Evolutionary conservation across 1,140 invertebrate genomes (phyloP), one percentile per base, ranked within the genome.

Genomic region (Helicorthomorpha holstii): DNA sequence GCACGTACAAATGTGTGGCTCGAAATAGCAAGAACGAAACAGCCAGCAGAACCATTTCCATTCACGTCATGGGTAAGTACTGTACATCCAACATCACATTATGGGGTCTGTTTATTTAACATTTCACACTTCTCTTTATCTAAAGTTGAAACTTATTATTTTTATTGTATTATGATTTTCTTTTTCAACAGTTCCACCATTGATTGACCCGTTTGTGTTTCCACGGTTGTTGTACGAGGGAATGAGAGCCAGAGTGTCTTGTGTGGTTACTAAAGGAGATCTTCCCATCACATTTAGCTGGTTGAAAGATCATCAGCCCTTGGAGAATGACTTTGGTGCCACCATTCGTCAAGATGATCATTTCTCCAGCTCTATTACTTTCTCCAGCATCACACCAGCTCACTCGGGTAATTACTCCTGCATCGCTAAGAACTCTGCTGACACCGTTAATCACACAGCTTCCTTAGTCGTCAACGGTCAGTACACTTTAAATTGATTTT

Each of bases 281-380:
- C 67, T 77, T 55, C 79, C 79, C 34, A 69, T 82, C 19, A 70
- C 70, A 58, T 78, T 84, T 60, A 69, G 68, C 49, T 83, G 81
- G 81, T 69, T 75, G n/a, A 81, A 81, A 71, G 77, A 81, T 67
- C 75, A 73, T 58, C 2, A 66, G 61, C 47, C 64, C 21, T 64
- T 68, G 47, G 58, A 61, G 1, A 60, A 58, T 24, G 63, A 66
- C 50, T 58, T 65, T 47, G 68, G 65, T 4, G 63, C 71, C 27
- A 59, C 59, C 59, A 74, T 80, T 59, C 75, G 77, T 59, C 77
- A 78, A 68, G 69, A 75, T 67, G 75, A 76, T 64, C 70, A 76
- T 64, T 77, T 75, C 69, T 75, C 75, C 60, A 75, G 74, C 23
- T 50, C 49, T 12, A 12, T 54, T 19, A 54, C 50, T 19, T 54